A percentile compares a stretch with the other conserved stretches of the same genome.
Conservation (phyloP, 2,797 vertebrate species). For the Peromyscus nudipes region DNA sequence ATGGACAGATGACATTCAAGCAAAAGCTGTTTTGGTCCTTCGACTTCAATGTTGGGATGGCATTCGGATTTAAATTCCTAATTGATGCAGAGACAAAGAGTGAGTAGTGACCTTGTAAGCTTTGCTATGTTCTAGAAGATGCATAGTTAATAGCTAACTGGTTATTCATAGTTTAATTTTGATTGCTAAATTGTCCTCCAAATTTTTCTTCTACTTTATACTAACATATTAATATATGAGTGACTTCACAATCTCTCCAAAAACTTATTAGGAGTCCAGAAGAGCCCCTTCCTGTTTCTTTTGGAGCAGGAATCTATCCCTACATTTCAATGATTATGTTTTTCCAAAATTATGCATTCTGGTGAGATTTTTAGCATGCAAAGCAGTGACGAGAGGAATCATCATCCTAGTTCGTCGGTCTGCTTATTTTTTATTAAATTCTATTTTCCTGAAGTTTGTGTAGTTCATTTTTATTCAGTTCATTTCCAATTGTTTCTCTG, state of each 20-base stretch:
- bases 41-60: conserved; percentile 97
- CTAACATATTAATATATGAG: not conserved
- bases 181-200: not conserved
- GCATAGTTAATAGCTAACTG: not conserved
- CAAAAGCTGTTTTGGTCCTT: conserved; percentile 95
- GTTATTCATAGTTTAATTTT: conserved; percentile 1
- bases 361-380: conserved; percentile 25
- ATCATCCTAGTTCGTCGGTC: not conserved
- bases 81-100: conserved; percentile 96
- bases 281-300: not conserved
- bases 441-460: conserved; percentile 9
- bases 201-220: conserved; percentile 16
- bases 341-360: conserved; percentile 25
- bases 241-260: not conserved
- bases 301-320: not conserved
- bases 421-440: conserved; percentile 11
- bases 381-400: not conserved
- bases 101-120: conserved; percentile 84
- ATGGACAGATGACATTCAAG: conserved; percentile 91
- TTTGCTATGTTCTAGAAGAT: not conserved
- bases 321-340: conserved; percentile 8
- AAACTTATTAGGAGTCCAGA: not conserved
- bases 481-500: not conserved
- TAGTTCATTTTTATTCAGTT: conserved; percentile 38
- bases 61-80: conserved; percentile 95